These are phyloP conservation scores for Diglossa brunneiventris DNA, from an alignment of 2,113 vertebrate genomes.

Conservation along the genomic window DNA sequence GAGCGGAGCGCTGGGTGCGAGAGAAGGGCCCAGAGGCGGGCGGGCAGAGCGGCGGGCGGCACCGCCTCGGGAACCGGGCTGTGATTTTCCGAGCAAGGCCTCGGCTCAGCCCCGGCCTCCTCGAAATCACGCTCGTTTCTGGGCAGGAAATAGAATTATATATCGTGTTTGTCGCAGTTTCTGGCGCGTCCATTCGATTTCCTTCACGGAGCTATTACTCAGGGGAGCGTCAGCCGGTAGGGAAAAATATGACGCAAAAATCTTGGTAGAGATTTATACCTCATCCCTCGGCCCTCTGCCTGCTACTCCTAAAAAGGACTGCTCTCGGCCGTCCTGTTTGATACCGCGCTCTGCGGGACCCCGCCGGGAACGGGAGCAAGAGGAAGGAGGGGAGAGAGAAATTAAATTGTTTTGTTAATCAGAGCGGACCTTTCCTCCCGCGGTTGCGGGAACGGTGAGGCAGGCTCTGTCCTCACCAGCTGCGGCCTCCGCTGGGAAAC, in stretches of 20 bases:
- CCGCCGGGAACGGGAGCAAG: background rate
- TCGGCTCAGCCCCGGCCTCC: background rate
- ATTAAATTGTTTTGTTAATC: background rate
- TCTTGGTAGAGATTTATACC: background rate
- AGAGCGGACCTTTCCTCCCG: background rate
- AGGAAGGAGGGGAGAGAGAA: background rate
- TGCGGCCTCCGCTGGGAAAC: background rate
- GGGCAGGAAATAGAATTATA: background rate
- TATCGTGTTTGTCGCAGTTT: background rate
- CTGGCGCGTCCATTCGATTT: background rate
- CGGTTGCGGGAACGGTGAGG: background rate
- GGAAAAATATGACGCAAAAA: background rate
- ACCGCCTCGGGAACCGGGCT: background rate
- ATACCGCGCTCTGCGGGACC: background rate
- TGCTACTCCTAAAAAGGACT: background rate
- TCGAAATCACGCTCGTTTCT: background rate
- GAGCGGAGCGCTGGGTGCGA: rapidly evolving
- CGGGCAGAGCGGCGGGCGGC: background rate
- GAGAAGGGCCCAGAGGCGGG: background rate
- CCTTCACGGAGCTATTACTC: background rate
- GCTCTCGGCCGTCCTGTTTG: background rate
- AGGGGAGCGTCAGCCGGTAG: background rate
- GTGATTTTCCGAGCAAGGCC: background rate
- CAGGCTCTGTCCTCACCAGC: background rate
- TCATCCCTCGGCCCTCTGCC: background rate